phyloP scores from a whole-genome alignment of 1,140 invertebrate species.

The Scaptomyza graminum region DNA sequence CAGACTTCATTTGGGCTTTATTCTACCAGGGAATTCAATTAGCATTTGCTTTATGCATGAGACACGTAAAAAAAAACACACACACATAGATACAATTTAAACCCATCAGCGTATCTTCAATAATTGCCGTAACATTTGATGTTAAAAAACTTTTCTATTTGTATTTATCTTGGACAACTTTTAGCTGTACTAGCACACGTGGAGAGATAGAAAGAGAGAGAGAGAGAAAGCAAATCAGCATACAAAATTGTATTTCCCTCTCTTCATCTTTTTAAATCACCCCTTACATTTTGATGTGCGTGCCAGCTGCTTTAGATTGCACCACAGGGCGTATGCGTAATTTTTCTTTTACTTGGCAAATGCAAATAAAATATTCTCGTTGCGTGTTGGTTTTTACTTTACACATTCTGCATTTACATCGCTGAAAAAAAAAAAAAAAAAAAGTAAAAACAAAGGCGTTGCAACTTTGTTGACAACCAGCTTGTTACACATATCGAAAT shows the following conservation, averaged over 20 bases:
- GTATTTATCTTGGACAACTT: slow-evolving; percentile 68
- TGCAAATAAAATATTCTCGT: slow-evolving; percentile 41
- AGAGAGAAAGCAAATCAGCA: neutral
- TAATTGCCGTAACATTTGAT: slow-evolving; percentile 38
- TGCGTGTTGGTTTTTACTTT: slow-evolving; percentile 33
- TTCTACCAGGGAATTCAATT: slow-evolving; percentile 69
- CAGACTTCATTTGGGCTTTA: slow-evolving; percentile 46
- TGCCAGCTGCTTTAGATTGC: slow-evolving; percentile 56
- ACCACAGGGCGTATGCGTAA: slow-evolving; percentile 70
- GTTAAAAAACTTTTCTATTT: slow-evolving; percentile 63
- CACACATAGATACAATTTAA: neutral
- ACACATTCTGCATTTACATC: slow-evolving; percentile 27
- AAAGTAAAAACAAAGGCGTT: slow-evolving; percentile 4
- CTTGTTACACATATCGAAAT: slow-evolving; percentile 20
- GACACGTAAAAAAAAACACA: slow-evolving; percentile 12
- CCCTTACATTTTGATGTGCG: slow-evolving; percentile 13
- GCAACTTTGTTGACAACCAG: slow-evolving; percentile 49
- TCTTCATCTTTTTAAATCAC: too few species aligned
- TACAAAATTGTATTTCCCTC: too few species aligned
- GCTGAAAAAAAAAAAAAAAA: neutral
- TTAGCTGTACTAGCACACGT: slow-evolving; percentile 37
- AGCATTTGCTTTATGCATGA: slow-evolving; percentile 75
- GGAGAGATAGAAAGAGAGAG: neutral
- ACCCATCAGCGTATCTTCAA: slow-evolving; percentile 8
- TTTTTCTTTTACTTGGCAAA: slow-evolving; percentile 41